phyloP scores from a whole-genome alignment of 2,888 invertebrate genomes.

The Scaptodrosophila latifasciaeformis region DNA sequence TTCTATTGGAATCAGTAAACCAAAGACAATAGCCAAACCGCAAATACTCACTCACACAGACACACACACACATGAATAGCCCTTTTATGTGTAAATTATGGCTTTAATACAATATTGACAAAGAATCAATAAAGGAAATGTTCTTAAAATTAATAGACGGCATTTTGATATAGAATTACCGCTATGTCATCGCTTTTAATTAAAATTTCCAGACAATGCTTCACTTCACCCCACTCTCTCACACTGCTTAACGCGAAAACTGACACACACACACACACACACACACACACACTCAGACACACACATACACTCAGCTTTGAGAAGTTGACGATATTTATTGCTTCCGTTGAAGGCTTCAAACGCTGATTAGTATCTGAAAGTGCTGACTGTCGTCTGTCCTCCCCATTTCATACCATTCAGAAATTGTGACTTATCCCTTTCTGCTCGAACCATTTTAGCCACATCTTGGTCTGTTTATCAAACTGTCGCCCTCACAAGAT shows the following conservation, averaged over 20 bases:
- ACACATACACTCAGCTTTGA: background rate
- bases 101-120: conserved; percentile 69
- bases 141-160: conserved; percentile 70
- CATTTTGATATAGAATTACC: conserved; percentile 72
- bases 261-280: conserved; percentile 12
- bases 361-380: conserved; percentile 62
- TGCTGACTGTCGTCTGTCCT: conserved; percentile 26
- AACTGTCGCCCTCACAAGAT: conserved; percentile 59
- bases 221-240: no score
- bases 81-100: conserved; percentile 68
- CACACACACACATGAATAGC: conserved; percentile 1
- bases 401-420: no score
- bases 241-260: conserved; percentile 25
- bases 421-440: no score
- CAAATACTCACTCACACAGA: conserved; percentile 23
- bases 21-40: conserved; percentile 34
- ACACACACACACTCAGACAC: conserved; percentile 16
- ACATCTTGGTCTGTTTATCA: conserved; percentile 65
- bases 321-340: conserved; percentile 49
- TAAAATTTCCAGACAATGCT: conserved; percentile 67
- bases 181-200: conserved; percentile 74
- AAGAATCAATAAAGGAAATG: conserved; percentile 69
- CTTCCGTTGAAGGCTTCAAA: conserved; percentile 57
- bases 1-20: conserved; percentile 22
- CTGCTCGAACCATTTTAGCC: no score